Base-by-base conservation (phyloP, 2,797 vertebrate species). In the Chrosomus eos region DNA sequence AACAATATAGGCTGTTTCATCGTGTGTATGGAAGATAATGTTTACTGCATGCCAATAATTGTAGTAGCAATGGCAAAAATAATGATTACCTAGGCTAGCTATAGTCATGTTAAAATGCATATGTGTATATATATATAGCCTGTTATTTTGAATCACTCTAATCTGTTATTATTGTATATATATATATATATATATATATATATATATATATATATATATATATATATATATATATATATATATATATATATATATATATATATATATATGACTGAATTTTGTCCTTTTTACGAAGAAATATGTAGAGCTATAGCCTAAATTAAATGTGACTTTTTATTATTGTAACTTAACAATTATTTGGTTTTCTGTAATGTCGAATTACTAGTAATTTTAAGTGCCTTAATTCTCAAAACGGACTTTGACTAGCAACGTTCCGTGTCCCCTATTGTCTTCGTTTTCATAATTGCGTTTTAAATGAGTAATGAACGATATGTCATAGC, bases 401-500 rank as follows among this genome's bases (percentile, higher is more conserved):
- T 86, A 51, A 68, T 43, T 67, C 66, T 78, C 86, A 75, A 45
- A 87, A 85, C 40, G 64, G 74, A 81, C 86, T 71, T 88, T 38
- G 90, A 90, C 80, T 82, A 80, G 80, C 80, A 79, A 89, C 62
- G 86, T 81, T 85, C 70, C 84, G 81, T 86, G 45, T 80, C 64
- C 43, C 72, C 83, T 86, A 90, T 90, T 83, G 87, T 89, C 91
- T 26, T 62, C 36, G 78, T 78, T 72, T 78, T 81, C n/a, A 45
- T 70, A 84, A 81, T 75, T 64, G 75, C 71, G 51, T 81, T 64
- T 68, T n/a, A 64, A 71, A 28, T 72, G 64, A 55, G 64, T 79
- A 76, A 48, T 72, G 38, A 55, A 23, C 8, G 64, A 64, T 36
- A 76, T 76, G n/a, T 55, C 76, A 51, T 80, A 72, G 66, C 43